Percentiles rank a stretch among this genome's conserved stretches.
phyloP scores from a whole-genome alignment of 2,113 vertebrate genomes.

The Ceyx margarethae region DNA sequence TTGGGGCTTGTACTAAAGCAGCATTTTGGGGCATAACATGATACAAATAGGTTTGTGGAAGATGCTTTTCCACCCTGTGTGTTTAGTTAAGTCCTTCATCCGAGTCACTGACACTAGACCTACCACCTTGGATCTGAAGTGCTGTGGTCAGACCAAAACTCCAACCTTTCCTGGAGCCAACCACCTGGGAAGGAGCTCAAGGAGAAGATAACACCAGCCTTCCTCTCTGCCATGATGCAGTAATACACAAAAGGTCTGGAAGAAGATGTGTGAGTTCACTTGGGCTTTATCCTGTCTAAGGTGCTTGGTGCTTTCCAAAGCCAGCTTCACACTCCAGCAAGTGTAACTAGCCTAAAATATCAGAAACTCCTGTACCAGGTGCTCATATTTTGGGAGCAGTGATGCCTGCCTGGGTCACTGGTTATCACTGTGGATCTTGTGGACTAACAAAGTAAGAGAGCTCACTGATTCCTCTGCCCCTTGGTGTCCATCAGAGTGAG shows the following conservation, averaged over 20 bases:
- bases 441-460: neutral
- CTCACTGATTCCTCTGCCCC: neutral
- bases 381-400: neutral
- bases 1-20: constrained; percentile 54
- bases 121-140: neutral
- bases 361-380: neutral
- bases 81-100: constrained; percentile 4
- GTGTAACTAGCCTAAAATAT: neutral
- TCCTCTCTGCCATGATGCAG: neutral
- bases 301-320: neutral
- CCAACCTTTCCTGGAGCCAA: neutral
- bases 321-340: neutral
- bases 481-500: neutral
- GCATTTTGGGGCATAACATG: constrained; percentile 36
- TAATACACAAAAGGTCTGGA: neutral
- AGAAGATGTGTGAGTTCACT: neutral
- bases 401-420: neutral
- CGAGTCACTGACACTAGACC: constrained; percentile 5
- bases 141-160: neutral
- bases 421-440: neutral
- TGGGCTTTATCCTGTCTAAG: neutral
- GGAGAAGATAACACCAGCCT: neutral
- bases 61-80: constrained; percentile 25
- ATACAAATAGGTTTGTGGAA: constrained; percentile 46
- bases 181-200: neutral